These are phyloP conservation scores for Bungarus multicinctus DNA, from an alignment of 2,113 vertebrate genomes.

Conservation along the genomic window DNA sequence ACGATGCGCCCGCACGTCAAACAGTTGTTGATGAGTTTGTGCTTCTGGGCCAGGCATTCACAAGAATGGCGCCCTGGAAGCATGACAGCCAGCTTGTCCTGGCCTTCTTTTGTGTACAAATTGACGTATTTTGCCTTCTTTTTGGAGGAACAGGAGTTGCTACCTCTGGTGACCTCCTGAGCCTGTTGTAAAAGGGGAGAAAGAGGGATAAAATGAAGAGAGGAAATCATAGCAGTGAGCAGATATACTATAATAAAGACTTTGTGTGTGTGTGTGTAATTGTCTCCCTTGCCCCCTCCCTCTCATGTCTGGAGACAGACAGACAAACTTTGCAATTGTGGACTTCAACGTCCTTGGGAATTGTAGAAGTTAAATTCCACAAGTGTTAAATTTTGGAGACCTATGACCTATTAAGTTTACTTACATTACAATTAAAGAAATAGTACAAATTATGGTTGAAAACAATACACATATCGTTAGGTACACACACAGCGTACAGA, in stretches of 20 bases:
- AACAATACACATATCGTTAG: too few species aligned
- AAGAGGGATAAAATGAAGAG: neutral
- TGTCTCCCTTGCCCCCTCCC: too few species aligned
- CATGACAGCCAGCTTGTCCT: constrained; percentile 84
- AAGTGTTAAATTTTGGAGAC: too few species aligned
- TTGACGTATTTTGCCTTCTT: constrained; percentile 92
- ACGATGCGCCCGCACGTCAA: constrained; percentile 90
- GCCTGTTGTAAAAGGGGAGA: constrained; percentile 67
- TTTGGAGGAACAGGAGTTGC: constrained; percentile 64
- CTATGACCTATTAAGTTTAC: too few species aligned
- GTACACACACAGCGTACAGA: too few species aligned
- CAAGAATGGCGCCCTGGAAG: constrained; percentile 88
- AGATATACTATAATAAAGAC: neutral
- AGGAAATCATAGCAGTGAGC: neutral
- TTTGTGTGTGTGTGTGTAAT: too few species aligned
- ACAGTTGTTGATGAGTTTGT: constrained; percentile 96
- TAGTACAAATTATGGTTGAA: too few species aligned
- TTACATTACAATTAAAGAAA: too few species aligned
- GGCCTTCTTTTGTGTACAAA: constrained; percentile 89
- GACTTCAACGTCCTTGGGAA: too few species aligned
- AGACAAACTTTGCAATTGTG: too few species aligned
- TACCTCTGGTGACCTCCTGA: constrained; percentile 70
- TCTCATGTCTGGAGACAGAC: too few species aligned
- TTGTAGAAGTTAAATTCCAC: too few species aligned
- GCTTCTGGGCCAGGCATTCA: constrained; percentile 94